These are phyloP conservation scores for Prolemur simus DNA, from an alignment of 2,113 vertebrate species.

Conservation along the genomic window DNA sequence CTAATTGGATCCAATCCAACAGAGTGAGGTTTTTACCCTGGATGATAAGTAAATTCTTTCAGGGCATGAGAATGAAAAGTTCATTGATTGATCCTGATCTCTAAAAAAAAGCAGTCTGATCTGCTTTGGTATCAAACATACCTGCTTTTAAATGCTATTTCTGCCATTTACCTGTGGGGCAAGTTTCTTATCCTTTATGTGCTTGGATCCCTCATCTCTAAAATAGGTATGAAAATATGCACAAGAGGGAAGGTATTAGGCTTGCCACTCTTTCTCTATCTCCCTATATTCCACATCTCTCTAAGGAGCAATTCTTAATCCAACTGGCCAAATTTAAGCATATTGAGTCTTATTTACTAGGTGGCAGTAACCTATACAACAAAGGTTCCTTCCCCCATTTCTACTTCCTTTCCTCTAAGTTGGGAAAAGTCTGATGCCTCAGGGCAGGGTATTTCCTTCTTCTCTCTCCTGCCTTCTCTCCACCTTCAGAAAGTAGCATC, in stretches of 20 bases:
- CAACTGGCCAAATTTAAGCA: background rate
- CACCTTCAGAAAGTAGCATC: background rate
- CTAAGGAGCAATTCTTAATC: background rate
- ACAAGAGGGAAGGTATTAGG: background rate
- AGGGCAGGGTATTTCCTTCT: background rate
- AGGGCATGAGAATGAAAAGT: background rate
- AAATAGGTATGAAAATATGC: background rate
- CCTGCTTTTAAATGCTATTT: constrained; percentile 38
- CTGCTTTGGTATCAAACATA: background rate
- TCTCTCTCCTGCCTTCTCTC: background rate
- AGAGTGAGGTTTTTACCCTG: background rate
- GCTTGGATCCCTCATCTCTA: background rate
- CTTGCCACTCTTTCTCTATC: background rate
- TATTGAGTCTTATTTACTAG: background rate
- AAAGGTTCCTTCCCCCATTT: background rate
- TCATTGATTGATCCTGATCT: background rate
- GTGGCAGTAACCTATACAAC: background rate
- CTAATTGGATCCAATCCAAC: background rate
- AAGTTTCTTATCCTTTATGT: background rate
- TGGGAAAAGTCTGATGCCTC: background rate
- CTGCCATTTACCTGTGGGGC: background rate
- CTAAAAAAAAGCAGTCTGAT: constrained; percentile 19
- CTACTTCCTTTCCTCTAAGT: background rate
- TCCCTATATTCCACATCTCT: background rate
- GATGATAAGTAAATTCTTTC: background rate